phyloP scores from a whole-genome alignment of 2,888 invertebrate species.

The Drosophila maculinotata region DNA sequence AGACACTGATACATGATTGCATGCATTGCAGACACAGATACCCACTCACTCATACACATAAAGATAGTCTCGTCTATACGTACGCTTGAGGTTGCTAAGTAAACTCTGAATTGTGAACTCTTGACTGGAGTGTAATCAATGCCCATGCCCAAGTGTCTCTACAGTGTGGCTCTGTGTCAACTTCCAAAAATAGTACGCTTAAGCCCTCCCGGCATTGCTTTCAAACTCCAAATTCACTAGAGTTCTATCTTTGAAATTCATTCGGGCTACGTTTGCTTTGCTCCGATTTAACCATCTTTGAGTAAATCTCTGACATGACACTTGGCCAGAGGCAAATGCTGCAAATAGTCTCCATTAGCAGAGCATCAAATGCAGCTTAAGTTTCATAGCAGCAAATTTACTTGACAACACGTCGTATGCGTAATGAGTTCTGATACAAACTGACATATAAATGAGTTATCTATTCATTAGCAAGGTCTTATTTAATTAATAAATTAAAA shows the following conservation, averaged over 20 bases:
- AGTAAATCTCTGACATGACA: constrained; percentile 26
- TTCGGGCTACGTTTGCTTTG: constrained; percentile 13
- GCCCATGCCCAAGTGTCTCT: constrained; percentile 34
- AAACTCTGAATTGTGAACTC: constrained; percentile 59
- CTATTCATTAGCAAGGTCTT: too few relatives aligned
- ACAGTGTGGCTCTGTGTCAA: constrained; percentile 4
- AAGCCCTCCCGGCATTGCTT: constrained; percentile 45
- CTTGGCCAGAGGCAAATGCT: constrained; percentile 19
- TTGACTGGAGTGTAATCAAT: constrained; percentile 52
- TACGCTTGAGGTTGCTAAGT: constrained; percentile 47
- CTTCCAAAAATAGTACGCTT: constrained; percentile 47
- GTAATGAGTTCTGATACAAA: constrained; percentile 2
- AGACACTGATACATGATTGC: constrained; percentile 7
- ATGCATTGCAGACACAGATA: constrained; percentile 17
- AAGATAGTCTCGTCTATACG: constrained; percentile 40
- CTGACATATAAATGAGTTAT: too few relatives aligned
- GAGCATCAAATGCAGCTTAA: constrained; percentile 10
- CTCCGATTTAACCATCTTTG: constrained; percentile 24
- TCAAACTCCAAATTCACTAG: constrained; percentile 18
- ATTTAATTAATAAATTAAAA: too few relatives aligned
- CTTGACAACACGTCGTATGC: constrained; percentile 21
- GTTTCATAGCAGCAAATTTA: neutral
- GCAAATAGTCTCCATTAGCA: constrained; percentile 24
- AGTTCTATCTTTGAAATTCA: constrained; percentile 25
- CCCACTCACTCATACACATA: too few relatives aligned